Percentiles rank a stretch among this genome's conserved stretches.
These are phyloP conservation scores for Xiphorhynchus elegans DNA, from an alignment of 2,113 vertebrate species.

Conservation along the genomic window DNA sequence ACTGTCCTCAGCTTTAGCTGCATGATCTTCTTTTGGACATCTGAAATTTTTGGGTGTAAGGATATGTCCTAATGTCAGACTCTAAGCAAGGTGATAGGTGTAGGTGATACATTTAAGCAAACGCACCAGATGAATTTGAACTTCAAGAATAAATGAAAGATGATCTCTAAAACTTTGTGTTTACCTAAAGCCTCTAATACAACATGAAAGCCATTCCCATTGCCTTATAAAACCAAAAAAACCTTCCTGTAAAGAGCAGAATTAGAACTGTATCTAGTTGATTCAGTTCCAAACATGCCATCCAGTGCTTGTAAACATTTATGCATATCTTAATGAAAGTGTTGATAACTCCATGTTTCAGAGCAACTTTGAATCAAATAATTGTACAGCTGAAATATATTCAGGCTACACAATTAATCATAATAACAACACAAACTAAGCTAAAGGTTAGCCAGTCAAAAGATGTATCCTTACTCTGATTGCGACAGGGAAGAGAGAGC, in stretches of 20 bases:
- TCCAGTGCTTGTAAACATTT: neutral
- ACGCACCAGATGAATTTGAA: neutral
- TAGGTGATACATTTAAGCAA: neutral
- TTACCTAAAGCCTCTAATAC: neutral
- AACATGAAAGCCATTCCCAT: neutral
- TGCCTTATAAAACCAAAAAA: neutral
- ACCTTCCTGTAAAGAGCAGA: neutral
- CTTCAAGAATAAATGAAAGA: neutral
- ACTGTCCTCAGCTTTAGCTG: neutral
- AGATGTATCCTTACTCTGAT: rapidly evolving
- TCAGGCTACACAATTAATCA: neutral
- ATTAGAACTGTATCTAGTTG: neutral
- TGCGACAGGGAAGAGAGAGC: neutral
- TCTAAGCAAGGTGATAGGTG: too few relatives aligned
- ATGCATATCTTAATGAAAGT: neutral
- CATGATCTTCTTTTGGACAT: neutral
- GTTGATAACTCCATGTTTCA: neutral
- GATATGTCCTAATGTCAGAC: neutral
- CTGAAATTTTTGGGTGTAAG: neutral
- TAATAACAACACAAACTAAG: neutral
- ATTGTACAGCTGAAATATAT: neutral
- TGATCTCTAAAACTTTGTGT: neutral
- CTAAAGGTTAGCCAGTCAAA: neutral
- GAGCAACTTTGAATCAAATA: neutral
- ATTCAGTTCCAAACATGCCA: neutral